Evolutionary conservation across 2,888 invertebrate species (phyloP).

Genomic region (Heliconius erato): DNA sequence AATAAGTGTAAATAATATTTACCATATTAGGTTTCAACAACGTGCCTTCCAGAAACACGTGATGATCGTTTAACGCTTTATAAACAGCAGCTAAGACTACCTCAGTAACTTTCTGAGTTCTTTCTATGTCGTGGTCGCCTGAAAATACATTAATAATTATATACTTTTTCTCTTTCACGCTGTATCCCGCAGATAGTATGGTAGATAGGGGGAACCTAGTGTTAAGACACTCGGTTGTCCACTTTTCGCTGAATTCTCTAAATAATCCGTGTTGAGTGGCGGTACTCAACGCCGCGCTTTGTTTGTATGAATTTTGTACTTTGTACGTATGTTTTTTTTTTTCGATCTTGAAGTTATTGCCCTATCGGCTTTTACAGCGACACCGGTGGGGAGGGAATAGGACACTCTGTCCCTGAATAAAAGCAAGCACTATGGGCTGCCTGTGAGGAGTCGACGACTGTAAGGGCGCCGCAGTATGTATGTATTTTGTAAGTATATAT

Average conservation of each 20-base stretch:
- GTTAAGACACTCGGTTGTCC: background rate
- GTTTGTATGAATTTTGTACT: background rate
- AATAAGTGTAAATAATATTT: slow-evolving; percentile 10
- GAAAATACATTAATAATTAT: background rate
- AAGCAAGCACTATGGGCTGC: too few relatives aligned
- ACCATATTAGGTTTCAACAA: slow-evolving; percentile 97
- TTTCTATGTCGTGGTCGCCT: slow-evolving; percentile 94
- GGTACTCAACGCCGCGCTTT: background rate
- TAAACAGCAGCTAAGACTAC: slow-evolving; percentile 97
- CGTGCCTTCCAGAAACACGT: slow-evolving; percentile 98
- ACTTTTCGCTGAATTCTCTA: too few relatives aligned
- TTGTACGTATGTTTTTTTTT: too few relatives aligned
- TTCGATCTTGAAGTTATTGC: too few relatives aligned
- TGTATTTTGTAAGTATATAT: too few relatives aligned
- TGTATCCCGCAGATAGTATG: too few relatives aligned
- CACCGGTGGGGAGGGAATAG: too few relatives aligned
- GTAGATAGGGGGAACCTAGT: background rate
- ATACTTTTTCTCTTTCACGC: too few relatives aligned
- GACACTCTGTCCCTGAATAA: too few relatives aligned
- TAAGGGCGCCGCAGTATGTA: too few relatives aligned
- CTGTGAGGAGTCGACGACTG: too few relatives aligned
- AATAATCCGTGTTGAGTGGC: background rate
- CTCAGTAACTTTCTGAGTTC: slow-evolving; percentile 98
- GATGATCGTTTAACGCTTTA: slow-evolving; percentile 98
- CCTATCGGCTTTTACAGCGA: too few relatives aligned